These are phyloP conservation scores for Gulo gulo DNA, from an alignment of 2,113 vertebrate genomes.

Conservation along the genomic window DNA sequence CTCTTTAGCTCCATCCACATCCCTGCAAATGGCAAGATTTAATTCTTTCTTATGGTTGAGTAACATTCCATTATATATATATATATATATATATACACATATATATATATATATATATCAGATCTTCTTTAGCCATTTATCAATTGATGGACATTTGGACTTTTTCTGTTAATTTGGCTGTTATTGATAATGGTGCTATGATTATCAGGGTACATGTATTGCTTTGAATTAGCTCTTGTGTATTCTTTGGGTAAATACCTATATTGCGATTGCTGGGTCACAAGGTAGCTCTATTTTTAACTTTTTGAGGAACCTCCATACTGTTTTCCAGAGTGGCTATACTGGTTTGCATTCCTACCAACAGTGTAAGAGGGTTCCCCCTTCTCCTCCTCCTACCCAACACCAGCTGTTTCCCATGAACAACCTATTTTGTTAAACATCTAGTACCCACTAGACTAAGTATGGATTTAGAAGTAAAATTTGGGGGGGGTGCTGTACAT, in stretches of 20 bases:
- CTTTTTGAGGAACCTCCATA: neutral
- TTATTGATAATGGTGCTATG: neutral
- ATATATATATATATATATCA: neutral
- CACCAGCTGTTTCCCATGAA: neutral
- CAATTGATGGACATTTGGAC: neutral
- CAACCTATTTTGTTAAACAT: neutral
- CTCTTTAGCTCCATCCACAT: neutral
- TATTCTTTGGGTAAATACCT: neutral
- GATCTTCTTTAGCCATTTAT: neutral
- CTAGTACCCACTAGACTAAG: neutral
- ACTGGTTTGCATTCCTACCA: neutral
- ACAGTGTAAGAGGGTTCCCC: neutral
- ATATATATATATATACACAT: neutral
- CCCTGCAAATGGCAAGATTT: neutral
- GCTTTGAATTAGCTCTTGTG: neutral
- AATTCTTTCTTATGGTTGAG: neutral
- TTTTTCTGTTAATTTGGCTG: neutral
- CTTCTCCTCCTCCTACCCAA: neutral
- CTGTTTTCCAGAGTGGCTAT: neutral
- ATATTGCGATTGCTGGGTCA: neutral
- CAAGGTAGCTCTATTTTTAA: neutral
- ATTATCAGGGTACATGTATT: neutral
- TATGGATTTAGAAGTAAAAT: neutral
- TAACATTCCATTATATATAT: neutral
- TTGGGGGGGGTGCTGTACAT: rapidly evolving